Evolutionary conservation across 53 echinoderm and acorn worm genomes (phyloP), one percentile per base, ranked within the genome.

Genomic region (Stichopus horrens): DNA sequence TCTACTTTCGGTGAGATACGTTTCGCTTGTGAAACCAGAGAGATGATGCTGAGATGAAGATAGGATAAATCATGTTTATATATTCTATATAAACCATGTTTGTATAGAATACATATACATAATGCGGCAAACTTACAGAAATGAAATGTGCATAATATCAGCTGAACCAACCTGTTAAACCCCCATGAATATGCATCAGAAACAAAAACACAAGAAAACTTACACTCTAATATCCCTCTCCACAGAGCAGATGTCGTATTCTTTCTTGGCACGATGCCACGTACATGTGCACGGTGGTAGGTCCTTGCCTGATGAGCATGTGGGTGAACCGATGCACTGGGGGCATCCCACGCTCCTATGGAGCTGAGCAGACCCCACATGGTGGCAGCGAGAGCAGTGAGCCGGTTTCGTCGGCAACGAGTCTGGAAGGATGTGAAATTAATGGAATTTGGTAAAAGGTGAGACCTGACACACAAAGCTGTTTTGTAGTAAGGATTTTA

Each of bases 271-370:
- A 54, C 54, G 51, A 55, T 79, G 79, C 79, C 79, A 79, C 5
- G 53, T n/a, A 79, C 79, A 79, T 9, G n/a, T 18, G 20, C 79
- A 79, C 16, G 52, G 52, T 14, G 79, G 10, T 13, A n/a, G 54
- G 11, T 59, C 59, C 81, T 56, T 81, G 52, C 5, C 55, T 6
- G 81, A 4, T 20, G 21, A 9, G 81, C 93, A 93, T 18, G 84
- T 60, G 9, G 63, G 56, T 7, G 77, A 68, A 7, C 79, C 77
- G 7, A 54, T 74, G 56, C 93, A 93, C 78, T 85, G 67, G 9
- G 78, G 58, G 86, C 93, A 93, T 77, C 93, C 93, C 20, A 58
- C 57, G 37, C 52, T 91, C 86, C 88, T 86, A 79, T 93, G 93
- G 19, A 90, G 73, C 57, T 76, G 88, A 52, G 73, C 84, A 6